These are phyloP conservation scores for Orestias chungarensis DNA, from an alignment of 2,797 vertebrate species.

Conservation along the genomic window DNA sequence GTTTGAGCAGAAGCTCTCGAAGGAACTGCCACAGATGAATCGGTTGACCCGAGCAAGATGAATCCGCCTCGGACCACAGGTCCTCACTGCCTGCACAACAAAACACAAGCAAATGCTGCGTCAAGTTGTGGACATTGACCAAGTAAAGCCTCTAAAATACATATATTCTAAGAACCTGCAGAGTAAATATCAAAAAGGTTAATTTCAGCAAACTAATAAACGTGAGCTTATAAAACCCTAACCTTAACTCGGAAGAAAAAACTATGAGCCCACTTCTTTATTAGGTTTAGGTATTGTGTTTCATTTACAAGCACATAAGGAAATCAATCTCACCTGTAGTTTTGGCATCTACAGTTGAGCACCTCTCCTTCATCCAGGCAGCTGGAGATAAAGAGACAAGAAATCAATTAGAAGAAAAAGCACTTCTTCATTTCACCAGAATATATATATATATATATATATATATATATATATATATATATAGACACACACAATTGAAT, in stretches of 20 bases:
- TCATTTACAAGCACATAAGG: background rate
- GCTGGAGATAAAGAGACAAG: conserved; percentile 75
- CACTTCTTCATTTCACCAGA: too few species aligned
- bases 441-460: too few species aligned
- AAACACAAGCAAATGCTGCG: background rate
- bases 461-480: too few species aligned
- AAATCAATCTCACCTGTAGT: conserved; percentile 61
- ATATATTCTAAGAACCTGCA: background rate
- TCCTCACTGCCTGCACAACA: conserved; percentile 71
- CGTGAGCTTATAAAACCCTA: too few species aligned
- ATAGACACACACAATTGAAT: too few species aligned
- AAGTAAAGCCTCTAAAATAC: background rate
- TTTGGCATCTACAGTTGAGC: conserved; percentile 78
- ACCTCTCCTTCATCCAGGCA: conserved; percentile 96
- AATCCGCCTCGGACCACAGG: conserved; percentile 91
- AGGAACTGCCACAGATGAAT: conserved; percentile 99
- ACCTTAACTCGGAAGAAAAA: too few species aligned
- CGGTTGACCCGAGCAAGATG: conserved; percentile 92
- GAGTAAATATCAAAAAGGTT: background rate
- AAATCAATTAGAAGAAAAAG: background rate
- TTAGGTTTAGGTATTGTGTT: background rate
- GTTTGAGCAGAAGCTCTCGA: conserved; percentile 93
- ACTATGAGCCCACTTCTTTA: background rate
- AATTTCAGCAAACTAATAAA: background rate
- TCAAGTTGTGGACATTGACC: background rate